A percentile compares a stretch with the other conserved stretches of the same genome.
Conservation (phyloP, 2,888 invertebrate genomes). For the Myopa testacea region DNA sequence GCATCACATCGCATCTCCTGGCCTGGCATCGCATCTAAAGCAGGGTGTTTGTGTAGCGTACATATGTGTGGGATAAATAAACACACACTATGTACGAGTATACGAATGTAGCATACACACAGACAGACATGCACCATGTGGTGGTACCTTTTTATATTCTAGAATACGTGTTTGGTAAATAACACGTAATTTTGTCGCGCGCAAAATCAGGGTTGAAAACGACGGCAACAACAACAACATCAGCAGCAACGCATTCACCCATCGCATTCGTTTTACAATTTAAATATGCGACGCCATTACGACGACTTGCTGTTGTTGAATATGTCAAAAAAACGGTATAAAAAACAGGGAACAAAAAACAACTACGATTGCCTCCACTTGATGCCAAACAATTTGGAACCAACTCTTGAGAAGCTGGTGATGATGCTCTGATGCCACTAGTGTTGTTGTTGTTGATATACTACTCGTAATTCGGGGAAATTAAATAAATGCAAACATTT, state of each 20-base stretch:
- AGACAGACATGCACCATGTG: neutral
- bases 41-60: slow-evolving; percentile 16
- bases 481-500: slow-evolving; percentile 36
- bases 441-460: too few species aligned
- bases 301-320: slow-evolving; percentile 38
- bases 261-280: neutral
- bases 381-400: neutral
- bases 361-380: neutral
- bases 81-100: neutral
- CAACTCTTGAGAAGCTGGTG: slow-evolving; percentile 22
- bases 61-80: slow-evolving; percentile 12
- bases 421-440: too few species aligned
- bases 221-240: slow-evolving; percentile 12
- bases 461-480: slow-evolving; percentile 12
- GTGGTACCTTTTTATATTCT: slow-evolving; percentile 4
- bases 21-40: neutral
- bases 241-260: slow-evolving; percentile 6
- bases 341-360: neutral
- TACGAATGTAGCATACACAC: neutral
- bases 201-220: slow-evolving; percentile 51
- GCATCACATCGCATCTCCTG: too few species aligned
- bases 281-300: slow-evolving; percentile 45
- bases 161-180: slow-evolving; percentile 63
- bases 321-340: too few species aligned
- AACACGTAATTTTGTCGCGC: slow-evolving; percentile 66